Base-by-base conservation (phyloP, 2,888 invertebrate species). In the Volucella inflata region DNA sequence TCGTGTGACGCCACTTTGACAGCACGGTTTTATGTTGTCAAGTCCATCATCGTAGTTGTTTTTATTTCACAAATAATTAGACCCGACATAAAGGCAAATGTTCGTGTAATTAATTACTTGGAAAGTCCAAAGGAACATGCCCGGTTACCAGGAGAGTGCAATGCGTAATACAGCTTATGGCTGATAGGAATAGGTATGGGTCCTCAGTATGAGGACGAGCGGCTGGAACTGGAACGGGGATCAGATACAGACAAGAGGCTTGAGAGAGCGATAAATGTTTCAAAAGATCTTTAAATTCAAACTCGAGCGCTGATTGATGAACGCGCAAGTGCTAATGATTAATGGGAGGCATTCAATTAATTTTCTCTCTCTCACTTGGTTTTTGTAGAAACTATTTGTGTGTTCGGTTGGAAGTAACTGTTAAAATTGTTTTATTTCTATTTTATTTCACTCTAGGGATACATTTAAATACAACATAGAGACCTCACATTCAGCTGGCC, bases 1-100 rank as follows among this genome's bases (percentile, higher is more conserved):
- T 85, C 85, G 85, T 81, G 81, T 85, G 85, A 85, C 85, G 85
- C 85, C 85, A 81, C 72, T 85, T 71, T 79, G 84, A 85, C 84
- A 85, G 80, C 64, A 59, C 70, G 74, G 57, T 79, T 84, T 79
- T 79, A 65, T 78, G 68, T 74, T 84, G 84, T 84, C 84, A 75
- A 84, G 84, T 76, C 75, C 75, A 55, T 84, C 79, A 67, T 55
- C 59, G 59, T 42, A 12, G 12, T 30, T 64, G 40, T 38, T 38
- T 30, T 75, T 51, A 21, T 44, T 17, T 67, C 42, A 51, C 62
- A 81, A 71, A 76, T 85, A 80, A 85, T 85, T 81, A 85, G 68
- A 81, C 76, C 59, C 85, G 72, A 81, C 85, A 70, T 81, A 72
- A 81, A 77, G 64, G 80, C 81, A 72, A 80, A 85, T 85, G 77